Percentiles rank a stretch among this genome's conserved stretches.
Evolutionary conservation across 2,888 invertebrate genomes (phyloP).

Genomic region (Macrosoma leucophasiata): DNA sequence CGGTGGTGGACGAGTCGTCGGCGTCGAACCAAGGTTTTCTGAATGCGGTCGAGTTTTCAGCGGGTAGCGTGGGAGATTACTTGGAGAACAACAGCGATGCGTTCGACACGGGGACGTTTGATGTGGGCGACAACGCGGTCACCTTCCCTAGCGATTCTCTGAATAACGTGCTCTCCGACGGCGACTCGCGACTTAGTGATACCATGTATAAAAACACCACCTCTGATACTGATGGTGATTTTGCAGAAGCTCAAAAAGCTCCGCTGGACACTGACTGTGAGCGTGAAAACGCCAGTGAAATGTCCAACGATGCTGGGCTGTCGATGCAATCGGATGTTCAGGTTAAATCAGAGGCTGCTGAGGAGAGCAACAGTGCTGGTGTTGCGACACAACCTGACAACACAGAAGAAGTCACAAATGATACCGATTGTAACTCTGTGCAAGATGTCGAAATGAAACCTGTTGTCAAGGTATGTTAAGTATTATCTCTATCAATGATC

Average conservation of each 20-base stretch:
- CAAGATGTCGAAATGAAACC: too few species aligned
- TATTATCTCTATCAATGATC: too few species aligned
- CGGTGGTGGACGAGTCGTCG: slow-evolving; percentile 60
- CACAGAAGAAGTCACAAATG: too few species aligned
- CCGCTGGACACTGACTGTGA: slow-evolving; percentile 1
- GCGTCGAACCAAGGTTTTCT: slow-evolving; percentile 65
- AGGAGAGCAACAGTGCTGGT: too few species aligned
- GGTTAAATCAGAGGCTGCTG: too few species aligned
- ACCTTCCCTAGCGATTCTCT: slow-evolving; percentile 60
- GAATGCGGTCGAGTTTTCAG: slow-evolving; percentile 65
- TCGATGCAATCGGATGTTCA: slow-evolving; percentile 5
- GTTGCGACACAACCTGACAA: too few species aligned
- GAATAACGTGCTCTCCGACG: slow-evolving; percentile 55
- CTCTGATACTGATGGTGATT: slow-evolving; percentile 53
- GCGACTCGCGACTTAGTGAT: slow-evolving; percentile 57
- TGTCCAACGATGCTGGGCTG: slow-evolving; percentile 12
- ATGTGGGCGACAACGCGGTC: slow-evolving; percentile 66
- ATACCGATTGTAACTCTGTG: too few species aligned
- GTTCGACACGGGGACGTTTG: slow-evolving; percentile 57
- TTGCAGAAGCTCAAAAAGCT: slow-evolving; percentile 34
- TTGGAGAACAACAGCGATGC: slow-evolving; percentile 55
- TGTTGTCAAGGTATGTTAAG: too few species aligned
- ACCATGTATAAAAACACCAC: slow-evolving; percentile 37
- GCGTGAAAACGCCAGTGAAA: slow-evolving; percentile 15
- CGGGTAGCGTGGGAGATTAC: slow-evolving; percentile 65